Evolutionary conservation across 2,888 invertebrate genomes (phyloP), one percentile per base, ranked within the genome.

Genomic region (Trissolcus brochymenae): DNA sequence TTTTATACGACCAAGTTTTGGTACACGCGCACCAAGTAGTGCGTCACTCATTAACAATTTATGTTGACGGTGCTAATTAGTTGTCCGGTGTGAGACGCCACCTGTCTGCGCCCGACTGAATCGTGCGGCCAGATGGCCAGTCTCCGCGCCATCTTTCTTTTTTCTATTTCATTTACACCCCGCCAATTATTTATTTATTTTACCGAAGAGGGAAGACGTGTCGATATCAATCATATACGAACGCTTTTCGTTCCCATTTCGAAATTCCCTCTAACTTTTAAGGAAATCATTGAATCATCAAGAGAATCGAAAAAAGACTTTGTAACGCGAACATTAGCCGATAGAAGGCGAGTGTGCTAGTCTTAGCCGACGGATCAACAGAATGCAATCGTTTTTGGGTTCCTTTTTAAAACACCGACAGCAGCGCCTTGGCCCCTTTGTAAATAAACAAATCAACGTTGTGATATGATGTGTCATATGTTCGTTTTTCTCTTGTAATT

Each of bases 381-480:
- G 85, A 86, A 85, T 85, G 84, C 84, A 86, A 85, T 84, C 83
- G 81, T 84, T 84, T 49, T 17, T 54, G 49, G 40, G 16, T 4
- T 62, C 41, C 25, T 53, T 25, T 16, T 53, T 51, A 14, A 14
- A 46, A 1, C 29, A 19, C 16, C 54, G 54, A 54, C 53, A 43
- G n/a, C 41, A 41, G 13, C 56, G 19, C 16, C 13, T n/a, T 41
- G 16, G n/a, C 25, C 17, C 43, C 35, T 57, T 50, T 65, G 65
- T 60, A 71, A 59, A 64, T 64, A 59, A 51, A 59, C 21, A 61
- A 55, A 56, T 49, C 56, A 62, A 71, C 57, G 57, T 71, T 71
- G 71, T 71, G 71, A 71, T 71, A 71, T 64, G 14, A 71, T 59
- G 70, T 71, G 71, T 71, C 71, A 71, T 71, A 71, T 59, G 62